These are phyloP conservation scores for Spodoptera litura DNA, from an alignment of 1,140 invertebrate genomes.

Conservation along the genomic window DNA sequence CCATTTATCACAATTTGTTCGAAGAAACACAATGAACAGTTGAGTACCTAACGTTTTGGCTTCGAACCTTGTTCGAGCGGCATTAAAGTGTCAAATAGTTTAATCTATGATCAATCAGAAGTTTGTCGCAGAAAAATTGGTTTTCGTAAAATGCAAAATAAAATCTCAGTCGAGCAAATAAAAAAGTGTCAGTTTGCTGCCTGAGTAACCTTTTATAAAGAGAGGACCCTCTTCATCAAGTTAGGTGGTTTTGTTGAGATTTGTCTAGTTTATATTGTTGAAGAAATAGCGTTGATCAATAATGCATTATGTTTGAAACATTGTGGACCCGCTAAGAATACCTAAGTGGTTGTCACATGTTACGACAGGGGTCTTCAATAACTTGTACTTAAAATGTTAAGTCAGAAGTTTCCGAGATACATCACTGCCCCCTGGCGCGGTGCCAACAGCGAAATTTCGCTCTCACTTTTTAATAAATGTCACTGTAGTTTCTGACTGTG, in stretches of 20 bases:
- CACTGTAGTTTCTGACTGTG: conserved; percentile 15
- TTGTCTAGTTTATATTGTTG: conserved; percentile 21
- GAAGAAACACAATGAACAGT: conserved; percentile 50
- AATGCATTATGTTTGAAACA: conserved; percentile 33
- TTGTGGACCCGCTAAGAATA: conserved; percentile 16
- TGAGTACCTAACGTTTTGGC: conserved; percentile 40
- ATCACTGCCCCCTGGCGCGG: conserved; percentile 61
- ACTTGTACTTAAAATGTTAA: conserved; percentile 45
- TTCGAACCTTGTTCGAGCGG: conserved; percentile 33
- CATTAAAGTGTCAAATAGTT: conserved; percentile 49
- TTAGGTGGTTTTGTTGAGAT: background rate
- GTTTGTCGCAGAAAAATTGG: conserved; percentile 29
- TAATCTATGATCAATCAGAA: conserved; percentile 48
- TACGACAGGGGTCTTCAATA: conserved; percentile 35
- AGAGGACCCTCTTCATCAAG: conserved; percentile 27
- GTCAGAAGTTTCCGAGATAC: conserved; percentile 51
- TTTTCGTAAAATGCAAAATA: conserved; percentile 16
- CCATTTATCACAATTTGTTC: conserved; percentile 50
- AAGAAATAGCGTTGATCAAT: conserved; percentile 37
- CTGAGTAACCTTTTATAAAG: conserved; percentile 28
- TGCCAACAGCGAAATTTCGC: conserved; percentile 59
- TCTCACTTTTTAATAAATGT: conserved; percentile 59
- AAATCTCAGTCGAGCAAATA: conserved; percentile 23
- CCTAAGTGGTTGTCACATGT: conserved; percentile 30
- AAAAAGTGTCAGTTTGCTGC: conserved; percentile 38